Percentiles rank a stretch among this genome's conserved stretches.
phyloP scores from a whole-genome alignment of 37 sponge, comb jelly and placozoan species.

The Petrosia ficiformis region DNA sequence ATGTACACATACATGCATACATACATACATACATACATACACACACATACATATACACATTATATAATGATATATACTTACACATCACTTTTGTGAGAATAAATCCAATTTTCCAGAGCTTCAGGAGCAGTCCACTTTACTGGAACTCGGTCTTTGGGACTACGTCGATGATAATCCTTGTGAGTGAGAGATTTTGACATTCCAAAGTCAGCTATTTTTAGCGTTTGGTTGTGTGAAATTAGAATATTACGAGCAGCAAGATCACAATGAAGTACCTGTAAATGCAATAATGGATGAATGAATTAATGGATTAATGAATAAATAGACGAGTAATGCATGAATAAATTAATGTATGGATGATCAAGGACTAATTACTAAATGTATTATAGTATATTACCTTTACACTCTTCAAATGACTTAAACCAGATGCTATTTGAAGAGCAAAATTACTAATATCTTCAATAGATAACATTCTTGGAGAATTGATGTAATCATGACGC shows the following conservation, averaged over 20 bases:
- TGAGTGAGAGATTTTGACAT: conserved; percentile 52
- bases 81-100: conserved; percentile 73
- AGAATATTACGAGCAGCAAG: conserved; percentile 77
- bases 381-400: conserved; percentile 20
- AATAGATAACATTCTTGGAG: conserved; percentile 28
- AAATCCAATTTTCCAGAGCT: conserved; percentile 34
- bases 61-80: conserved; percentile 38
- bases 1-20: too few relatives aligned
- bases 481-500: conserved; percentile 49
- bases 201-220: conserved; percentile 81
- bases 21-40: not conserved
- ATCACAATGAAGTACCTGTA: conserved; percentile 71
- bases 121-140: conserved; percentile 80
- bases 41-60: not conserved
- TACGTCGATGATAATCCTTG: conserved; percentile 11
- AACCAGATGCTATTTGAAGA: conserved; percentile 64
- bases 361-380: not conserved
- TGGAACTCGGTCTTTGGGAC: conserved; percentile 43
- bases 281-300: not conserved
- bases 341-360: not conserved
- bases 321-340: too few relatives aligned
- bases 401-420: conserved; percentile 47
- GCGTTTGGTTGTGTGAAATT: conserved; percentile 55
- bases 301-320: not conserved
- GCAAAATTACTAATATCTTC: conserved; percentile 78